Percentiles rank a stretch among this genome's conserved stretches.
Conservation (phyloP, 2,797 vertebrate genomes). For the Clarias platycephalus region DNA sequence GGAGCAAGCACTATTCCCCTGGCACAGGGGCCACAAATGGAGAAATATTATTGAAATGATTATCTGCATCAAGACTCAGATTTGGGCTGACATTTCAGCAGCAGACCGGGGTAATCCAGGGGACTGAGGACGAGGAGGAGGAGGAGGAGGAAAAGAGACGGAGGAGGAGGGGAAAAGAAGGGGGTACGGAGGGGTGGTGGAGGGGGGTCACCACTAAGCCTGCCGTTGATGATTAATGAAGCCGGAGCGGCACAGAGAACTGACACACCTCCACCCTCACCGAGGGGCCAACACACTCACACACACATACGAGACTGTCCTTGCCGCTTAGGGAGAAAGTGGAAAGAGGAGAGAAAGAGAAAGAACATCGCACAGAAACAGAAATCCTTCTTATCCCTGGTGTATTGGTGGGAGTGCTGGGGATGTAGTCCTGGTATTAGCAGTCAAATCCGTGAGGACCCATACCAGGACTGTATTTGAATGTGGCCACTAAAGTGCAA, state of each 20-base stretch:
- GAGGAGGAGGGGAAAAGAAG: slow-evolving; percentile 73
- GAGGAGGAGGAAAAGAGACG: slow-evolving; percentile 48
- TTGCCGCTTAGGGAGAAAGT: slow-evolving; percentile 51
- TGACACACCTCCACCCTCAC: slow-evolving; percentile 96
- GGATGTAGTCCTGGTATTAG: slow-evolving; percentile 21
- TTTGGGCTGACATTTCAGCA: slow-evolving; percentile 99
- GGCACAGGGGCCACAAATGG: slow-evolving; percentile 99
- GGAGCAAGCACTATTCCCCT: slow-evolving; percentile 99
- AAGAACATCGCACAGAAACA: slow-evolving; percentile 12
- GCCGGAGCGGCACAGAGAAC: slow-evolving; percentile 93
- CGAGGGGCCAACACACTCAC: slow-evolving; percentile 87
- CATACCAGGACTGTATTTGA: slow-evolving; percentile 14
- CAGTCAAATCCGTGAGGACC: slow-evolving; percentile 26
- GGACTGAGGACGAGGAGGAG: slow-evolving; percentile 96
- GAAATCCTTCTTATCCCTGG: slow-evolving; percentile 44
- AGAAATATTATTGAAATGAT: slow-evolving; percentile 99
- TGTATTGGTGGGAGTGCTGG: slow-evolving; percentile 7
- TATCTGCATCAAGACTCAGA: slow-evolving; percentile 99
- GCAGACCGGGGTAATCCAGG: slow-evolving; percentile 98
- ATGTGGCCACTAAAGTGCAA: neutral
- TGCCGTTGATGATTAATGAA: slow-evolving; percentile 99
- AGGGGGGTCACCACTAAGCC: slow-evolving; percentile 92
- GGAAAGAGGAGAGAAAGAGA: slow-evolving; percentile 19
- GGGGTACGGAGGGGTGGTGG: slow-evolving; percentile 89
- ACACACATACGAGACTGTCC: slow-evolving; percentile 86